A percentile compares a stretch with the other conserved stretches of the same genome.
These are phyloP conservation scores for Camelus bactrianus DNA, from an alignment of 2,113 vertebrate species.

Conservation along the genomic window DNA sequence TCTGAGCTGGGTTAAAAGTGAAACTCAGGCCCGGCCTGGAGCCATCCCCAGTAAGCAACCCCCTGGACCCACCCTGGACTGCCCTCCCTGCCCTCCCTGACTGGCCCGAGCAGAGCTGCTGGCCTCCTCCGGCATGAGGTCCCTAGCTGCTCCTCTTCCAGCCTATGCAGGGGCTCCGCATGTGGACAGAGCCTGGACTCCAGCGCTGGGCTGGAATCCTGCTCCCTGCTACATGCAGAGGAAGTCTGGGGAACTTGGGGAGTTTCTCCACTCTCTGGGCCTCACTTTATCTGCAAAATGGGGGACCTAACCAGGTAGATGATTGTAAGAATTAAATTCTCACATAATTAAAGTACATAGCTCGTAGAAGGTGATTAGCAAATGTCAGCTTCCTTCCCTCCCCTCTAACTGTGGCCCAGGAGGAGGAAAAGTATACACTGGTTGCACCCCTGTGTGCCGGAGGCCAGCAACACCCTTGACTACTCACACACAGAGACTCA, in stretches of 20 bases:
- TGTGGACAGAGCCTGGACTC: neutral
- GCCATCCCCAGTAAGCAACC: slow-evolving; percentile 68
- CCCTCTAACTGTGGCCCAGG: neutral
- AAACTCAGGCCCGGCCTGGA: slow-evolving; percentile 83
- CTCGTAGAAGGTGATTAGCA: neutral
- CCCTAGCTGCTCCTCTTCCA: neutral
- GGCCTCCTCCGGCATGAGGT: neutral
- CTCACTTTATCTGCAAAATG: neutral
- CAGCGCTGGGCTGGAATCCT: neutral
- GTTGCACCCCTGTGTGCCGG: accelerated
- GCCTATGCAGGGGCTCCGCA: neutral
- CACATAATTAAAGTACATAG: neutral
- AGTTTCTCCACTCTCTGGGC: neutral
- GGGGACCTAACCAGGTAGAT: neutral
- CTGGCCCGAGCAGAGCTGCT: neutral
- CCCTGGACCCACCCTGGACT: slow-evolving; percentile 42
- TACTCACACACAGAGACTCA: neutral
- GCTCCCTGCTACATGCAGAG: neutral
- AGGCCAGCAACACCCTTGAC: neutral
- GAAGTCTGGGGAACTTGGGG: neutral
- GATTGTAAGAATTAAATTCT: neutral
- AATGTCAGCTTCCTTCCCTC: neutral
- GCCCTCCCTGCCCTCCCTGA: neutral
- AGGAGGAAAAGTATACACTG: neutral
- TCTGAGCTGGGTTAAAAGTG: slow-evolving; percentile 82